Conservation (phyloP, 2,113 vertebrate genomes). For the Charadrius vociferus region DNA sequence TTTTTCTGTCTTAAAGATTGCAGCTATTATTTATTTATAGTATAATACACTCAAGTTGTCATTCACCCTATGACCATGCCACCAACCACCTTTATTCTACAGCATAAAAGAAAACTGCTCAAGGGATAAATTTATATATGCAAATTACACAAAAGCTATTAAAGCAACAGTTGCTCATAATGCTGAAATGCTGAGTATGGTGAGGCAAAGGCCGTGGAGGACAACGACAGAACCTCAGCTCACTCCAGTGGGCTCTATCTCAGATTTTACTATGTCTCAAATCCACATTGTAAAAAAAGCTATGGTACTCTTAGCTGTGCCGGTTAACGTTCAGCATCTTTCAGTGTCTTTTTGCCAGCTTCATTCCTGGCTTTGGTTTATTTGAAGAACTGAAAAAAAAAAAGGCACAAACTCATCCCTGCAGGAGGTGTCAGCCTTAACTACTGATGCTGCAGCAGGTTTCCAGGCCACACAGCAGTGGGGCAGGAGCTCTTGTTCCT, state of each 20-base stretch:
- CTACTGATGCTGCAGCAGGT: background rate
- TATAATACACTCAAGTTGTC: constrained; percentile 9
- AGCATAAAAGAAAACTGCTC: background rate
- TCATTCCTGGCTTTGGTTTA: background rate
- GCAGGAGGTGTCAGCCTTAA: background rate
- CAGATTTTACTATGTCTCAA: background rate
- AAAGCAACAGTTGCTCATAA: background rate
- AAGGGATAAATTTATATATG: background rate
- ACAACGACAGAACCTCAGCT: background rate
- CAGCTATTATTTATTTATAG: constrained; percentile 53
- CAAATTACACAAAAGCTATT: background rate
- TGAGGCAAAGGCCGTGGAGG: background rate
- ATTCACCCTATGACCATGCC: background rate
- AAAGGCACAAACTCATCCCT: background rate
- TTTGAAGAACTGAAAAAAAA: background rate
- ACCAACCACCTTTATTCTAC: background rate
- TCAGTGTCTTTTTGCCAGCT: background rate
- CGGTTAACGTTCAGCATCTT: background rate
- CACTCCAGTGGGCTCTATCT: background rate
- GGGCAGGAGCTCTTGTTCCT: background rate
- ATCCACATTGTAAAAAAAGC: background rate
- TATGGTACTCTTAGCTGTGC: background rate
- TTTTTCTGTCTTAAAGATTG: constrained; percentile 35
- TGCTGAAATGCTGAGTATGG: background rate
- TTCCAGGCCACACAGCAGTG: background rate